Evolutionary conservation across 2,888 invertebrate species (phyloP), one percentile per base, ranked within the genome.

Genomic region (Taphrorychus bicolor): DNA sequence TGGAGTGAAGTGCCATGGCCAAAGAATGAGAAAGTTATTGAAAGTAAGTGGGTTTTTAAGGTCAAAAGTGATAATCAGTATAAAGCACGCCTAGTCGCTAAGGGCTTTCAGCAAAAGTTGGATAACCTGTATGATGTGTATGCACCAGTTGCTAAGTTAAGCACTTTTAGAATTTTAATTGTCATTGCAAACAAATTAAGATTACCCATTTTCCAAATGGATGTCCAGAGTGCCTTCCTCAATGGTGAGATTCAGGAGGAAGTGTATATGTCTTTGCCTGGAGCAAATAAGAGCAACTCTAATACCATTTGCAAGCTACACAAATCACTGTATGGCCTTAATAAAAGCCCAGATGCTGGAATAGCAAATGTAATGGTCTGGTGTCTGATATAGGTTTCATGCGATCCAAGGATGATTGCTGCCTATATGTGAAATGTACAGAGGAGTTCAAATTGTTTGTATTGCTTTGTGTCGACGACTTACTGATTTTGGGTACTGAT

Each of bases 321-420:
- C 21, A 74, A 72, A 59, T 66, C 70, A 16, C 32, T 74, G 18
- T 75, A 74, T 71, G 74, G 74, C 0, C 59, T 74, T 5, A 71
- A 73, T 24, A 64, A 71, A 59, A 70, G 41, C 74, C 73, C 22
- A 66, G 58, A 70, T 69, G 66, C 58, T 75, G 74, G 74, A 72
- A 75, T 59, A 54, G 45, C 7, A 73, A 72, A 59, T 57, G 40
- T 16, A 17, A 51, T 19, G 11, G n/a, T 9, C 19, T 51, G 7
- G 19, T 51, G 52, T n/a, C 19, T 9, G n/a, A 51, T 7, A 9
- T 18, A 51, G 52, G 17, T 51, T 51, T 51, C 17, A 51, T 5
- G 19, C 9, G 52, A 17, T 51, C 18, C 4, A 19, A 51, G 66
- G 65, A 67, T 71, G 73, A 51, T 66, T 71, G 49, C 52, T 73